Base-by-base conservation (phyloP, 2,113 vertebrate genomes). In the Misgurnus mizolepis region DNA sequence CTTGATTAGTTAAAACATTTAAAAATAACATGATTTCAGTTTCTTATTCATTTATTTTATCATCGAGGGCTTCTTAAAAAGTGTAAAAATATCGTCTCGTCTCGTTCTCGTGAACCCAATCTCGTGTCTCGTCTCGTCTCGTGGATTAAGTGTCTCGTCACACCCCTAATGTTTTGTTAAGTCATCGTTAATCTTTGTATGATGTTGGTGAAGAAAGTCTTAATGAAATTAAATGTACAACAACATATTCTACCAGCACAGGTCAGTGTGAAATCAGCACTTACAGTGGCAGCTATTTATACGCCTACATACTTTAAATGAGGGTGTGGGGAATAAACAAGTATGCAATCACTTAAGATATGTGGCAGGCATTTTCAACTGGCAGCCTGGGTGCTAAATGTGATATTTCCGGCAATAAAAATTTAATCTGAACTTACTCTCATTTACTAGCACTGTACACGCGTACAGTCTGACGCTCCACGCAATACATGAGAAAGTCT, bases 241-340 rank as follows among this genome's bases (percentile, higher is more conserved):
- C 66, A 80, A 71, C 69, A 65, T 66, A 79, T 60, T 22, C 43
- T 27, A 56, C 41, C 10, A 56, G 78, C 78, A 81, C 80, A 68
- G 74, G 62, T 61, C 82, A 78, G n/a, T 39, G 56, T 80, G 60
- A 50, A 70, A 79, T 62, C 27, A 22, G 69, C 15, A 27, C 15
- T 53, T 80, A 68, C 47, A 56, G 53, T 61, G 12, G 55, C 53
- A 39, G 55, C 69, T 80, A 83, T 84, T 83, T 85, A 70, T 83
- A 83, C 14, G 17, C 3, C 71, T n/a, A 47, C 70, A 78, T 70
- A 66, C 62, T 70, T 81, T 14, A 22, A 45, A 78, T 18, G 39
- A 73, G 67, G 67, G 45, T 76, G 50, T 69, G 9, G 76, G 43
- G 18, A 65, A 62, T 74, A 73, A 67, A 83, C n/a, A 6, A n/a